A percentile compares a stretch with the other conserved stretches of the same genome.
phyloP scores from a whole-genome alignment of 2,888 invertebrate genomes.

The Eudemis profundana region DNA sequence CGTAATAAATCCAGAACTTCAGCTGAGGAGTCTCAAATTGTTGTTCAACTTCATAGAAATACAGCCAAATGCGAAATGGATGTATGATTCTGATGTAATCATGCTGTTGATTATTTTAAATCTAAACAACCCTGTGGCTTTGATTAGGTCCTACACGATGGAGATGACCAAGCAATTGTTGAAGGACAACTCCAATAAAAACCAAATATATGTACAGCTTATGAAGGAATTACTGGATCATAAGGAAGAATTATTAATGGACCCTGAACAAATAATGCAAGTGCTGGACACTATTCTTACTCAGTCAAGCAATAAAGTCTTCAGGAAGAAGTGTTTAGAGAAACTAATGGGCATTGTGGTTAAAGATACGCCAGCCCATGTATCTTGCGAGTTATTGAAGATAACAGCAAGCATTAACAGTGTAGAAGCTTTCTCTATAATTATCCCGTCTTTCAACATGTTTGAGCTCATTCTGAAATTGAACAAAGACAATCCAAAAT shows the following conservation, averaged over 20 bases:
- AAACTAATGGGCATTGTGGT: constrained; percentile 70
- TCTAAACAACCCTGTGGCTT: constrained; percentile 81
- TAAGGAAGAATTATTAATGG: constrained; percentile 86
- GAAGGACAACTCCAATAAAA: constrained; percentile 63
- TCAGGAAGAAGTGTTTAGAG: constrained; percentile 69
- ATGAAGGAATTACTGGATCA: constrained; percentile 77
- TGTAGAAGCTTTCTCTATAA: constrained; percentile 68
- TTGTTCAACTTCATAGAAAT: constrained; percentile 64
- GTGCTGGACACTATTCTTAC: constrained; percentile 87
- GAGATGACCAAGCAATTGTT: constrained; percentile 77
- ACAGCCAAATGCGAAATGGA: constrained; percentile 64
- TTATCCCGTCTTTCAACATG: constrained; percentile 63
- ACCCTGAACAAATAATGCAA: constrained; percentile 87
- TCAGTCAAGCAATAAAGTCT: constrained; percentile 75
- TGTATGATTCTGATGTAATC: constrained; percentile 75
- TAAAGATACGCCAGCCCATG: constrained; percentile 71
- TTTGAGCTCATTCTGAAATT: constrained; percentile 61
- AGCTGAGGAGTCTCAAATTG: constrained; percentile 80
- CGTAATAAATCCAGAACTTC: constrained; percentile 78
- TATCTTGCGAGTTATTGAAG: constrained; percentile 78
- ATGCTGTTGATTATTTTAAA: constrained; percentile 84
- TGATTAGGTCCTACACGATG: constrained; percentile 84
- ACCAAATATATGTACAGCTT: constrained; percentile 73
- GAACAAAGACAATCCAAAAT: constrained; percentile 57
- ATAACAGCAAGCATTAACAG: constrained; percentile 78